Percentiles rank a stretch among this genome's conserved stretches.
Conservation (phyloP, 2,113 vertebrate species). For the Triplophysa siluroides region DNA sequence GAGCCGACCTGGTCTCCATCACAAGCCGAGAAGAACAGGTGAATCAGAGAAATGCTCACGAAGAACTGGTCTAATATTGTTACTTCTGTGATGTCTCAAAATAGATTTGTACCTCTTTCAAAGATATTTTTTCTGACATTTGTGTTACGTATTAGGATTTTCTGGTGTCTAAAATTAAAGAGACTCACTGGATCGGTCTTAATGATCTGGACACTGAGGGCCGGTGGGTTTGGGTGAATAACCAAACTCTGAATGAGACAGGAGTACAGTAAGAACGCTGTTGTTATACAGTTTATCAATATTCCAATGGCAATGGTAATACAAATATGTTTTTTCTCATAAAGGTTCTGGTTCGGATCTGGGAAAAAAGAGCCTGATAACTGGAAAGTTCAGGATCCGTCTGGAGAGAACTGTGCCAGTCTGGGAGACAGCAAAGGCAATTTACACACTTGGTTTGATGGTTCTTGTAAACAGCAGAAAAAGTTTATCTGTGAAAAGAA, state of each 20-base stretch:
- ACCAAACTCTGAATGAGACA: conserved; percentile 22
- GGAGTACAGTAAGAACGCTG: conserved; percentile 23
- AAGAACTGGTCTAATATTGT: too few species aligned
- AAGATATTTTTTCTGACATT: too few species aligned
- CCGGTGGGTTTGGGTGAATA: conserved; percentile 37
- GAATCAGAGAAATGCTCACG: too few species aligned
- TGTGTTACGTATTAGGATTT: neutral
- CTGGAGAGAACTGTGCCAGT: neutral
- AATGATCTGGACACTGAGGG: conserved; percentile 33
- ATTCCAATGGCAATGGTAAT: too few species aligned
- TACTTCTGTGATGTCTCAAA: too few species aligned
- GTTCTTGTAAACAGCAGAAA: neutral
- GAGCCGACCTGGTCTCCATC: too few species aligned
- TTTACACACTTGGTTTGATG: neutral
- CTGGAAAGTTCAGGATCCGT: too few species aligned
- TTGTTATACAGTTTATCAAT: too few species aligned
- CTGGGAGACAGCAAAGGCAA: neutral
- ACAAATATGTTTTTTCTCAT: too few species aligned
- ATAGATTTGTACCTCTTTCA: too few species aligned
- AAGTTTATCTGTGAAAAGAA: neutral
- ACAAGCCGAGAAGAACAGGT: too few species aligned
- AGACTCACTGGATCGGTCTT: conserved; percentile 24
- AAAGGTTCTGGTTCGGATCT: neutral
- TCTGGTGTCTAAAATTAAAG: neutral
- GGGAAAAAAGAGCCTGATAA: neutral